These are phyloP conservation scores for Rutilus rutilus DNA, from an alignment of 2,113 vertebrate species.

Conservation along the genomic window DNA sequence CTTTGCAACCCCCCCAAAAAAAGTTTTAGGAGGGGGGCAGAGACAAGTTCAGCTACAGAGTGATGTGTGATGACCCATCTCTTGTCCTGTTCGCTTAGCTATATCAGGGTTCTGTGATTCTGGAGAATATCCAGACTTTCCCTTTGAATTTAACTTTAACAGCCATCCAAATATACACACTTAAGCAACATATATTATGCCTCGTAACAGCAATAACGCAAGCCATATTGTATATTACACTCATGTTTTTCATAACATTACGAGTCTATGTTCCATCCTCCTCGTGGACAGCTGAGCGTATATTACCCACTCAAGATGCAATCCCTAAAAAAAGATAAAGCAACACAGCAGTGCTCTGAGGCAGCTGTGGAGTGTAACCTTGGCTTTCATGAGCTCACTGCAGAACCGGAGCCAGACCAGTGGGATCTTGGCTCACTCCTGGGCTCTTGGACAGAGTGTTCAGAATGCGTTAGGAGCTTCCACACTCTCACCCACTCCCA, in stretches of 20 bases:
- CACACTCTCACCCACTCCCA: slow-evolving; percentile 75
- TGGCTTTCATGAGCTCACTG: slow-evolving; percentile 71
- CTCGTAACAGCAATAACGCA: slow-evolving; percentile 18
- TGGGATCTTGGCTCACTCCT: slow-evolving; percentile 66
- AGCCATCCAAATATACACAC: not conserved
- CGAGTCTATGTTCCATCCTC: slow-evolving; percentile 33
- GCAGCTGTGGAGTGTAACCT: slow-evolving; percentile 71
- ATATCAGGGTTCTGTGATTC: not conserved
- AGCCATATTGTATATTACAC: slow-evolving; percentile 19
- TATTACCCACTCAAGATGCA: slow-evolving; percentile 25
- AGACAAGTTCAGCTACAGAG: too few species aligned
- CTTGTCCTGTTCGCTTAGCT: not conserved
- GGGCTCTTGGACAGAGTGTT: slow-evolving; percentile 64
- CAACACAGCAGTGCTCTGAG: slow-evolving; percentile 58
- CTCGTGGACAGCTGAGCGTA: slow-evolving; percentile 25
- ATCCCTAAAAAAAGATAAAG: slow-evolving; percentile 49
- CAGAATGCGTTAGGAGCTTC: slow-evolving; percentile 65
- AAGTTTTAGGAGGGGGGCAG: too few species aligned
- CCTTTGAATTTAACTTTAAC: slow-evolving; percentile 1
- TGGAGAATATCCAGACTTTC: slow-evolving; percentile 7
- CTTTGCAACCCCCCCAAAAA: slow-evolving; percentile 25
- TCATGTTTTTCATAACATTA: slow-evolving; percentile 43
- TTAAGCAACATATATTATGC: not conserved
- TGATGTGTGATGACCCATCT: not conserved
- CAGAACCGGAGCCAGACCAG: slow-evolving; percentile 65